Evolutionary conservation across 2,797 vertebrate species (phyloP).

Genomic region (Prionace glauca): DNA sequence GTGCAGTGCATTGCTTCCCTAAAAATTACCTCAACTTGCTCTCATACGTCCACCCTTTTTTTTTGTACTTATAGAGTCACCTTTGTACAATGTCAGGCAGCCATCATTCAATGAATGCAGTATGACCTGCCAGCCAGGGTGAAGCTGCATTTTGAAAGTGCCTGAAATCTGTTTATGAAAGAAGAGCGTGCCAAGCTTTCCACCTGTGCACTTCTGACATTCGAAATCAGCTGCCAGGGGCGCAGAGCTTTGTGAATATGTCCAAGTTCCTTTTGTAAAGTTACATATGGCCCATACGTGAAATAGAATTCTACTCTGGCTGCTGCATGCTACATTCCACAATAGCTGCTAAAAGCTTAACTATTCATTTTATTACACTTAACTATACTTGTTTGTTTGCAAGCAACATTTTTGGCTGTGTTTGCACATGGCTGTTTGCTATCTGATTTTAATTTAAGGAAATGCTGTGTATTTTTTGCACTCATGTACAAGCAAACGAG

Average conservation of each 20-base stretch:
- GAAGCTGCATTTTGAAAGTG: not conserved
- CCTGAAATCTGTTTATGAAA: not conserved
- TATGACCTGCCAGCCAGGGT: not conserved
- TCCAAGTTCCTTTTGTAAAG: not conserved
- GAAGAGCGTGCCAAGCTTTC: not conserved
- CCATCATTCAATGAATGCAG: not conserved
- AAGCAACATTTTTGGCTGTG: not conserved
- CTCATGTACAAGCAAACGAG: not conserved
- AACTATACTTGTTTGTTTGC: not conserved
- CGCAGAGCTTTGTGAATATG: not conserved
- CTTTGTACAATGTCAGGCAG: not conserved
- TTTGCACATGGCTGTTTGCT: too few relatives aligned
- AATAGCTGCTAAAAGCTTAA: not conserved
- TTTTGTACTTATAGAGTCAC: too few relatives aligned
- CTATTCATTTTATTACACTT: not conserved
- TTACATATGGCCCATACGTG: not conserved
- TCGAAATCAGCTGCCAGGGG: not conserved
- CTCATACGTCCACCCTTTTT: not conserved
- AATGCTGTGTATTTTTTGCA: not conserved
- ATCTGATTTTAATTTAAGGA: not conserved
- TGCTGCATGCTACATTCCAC: not conserved
- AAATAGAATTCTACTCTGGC: not conserved
- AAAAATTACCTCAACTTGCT: not conserved
- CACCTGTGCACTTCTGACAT: not conserved
- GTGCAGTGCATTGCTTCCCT: not conserved